A percentile compares a stretch with the other conserved stretches of the same genome.
Evolutionary conservation across 1,140 invertebrate genomes (phyloP).

Genomic region (Drosophila ohnishii): DNA sequence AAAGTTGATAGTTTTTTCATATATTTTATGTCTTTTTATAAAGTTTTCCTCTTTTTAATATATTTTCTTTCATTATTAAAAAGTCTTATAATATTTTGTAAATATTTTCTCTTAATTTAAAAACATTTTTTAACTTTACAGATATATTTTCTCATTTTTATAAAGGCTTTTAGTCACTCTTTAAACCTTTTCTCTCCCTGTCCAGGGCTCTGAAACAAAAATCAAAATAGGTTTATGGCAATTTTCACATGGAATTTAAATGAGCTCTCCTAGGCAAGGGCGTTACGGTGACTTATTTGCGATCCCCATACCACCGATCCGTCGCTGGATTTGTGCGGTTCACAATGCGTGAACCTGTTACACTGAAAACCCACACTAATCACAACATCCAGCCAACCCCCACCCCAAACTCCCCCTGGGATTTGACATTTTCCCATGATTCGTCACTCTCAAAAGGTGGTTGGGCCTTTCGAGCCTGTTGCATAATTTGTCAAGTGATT

Average conservation of each 20-base stretch:
- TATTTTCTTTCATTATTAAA: background rate
- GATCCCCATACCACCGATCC: background rate
- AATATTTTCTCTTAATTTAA: background rate
- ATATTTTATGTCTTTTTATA: too few species aligned
- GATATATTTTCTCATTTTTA: background rate
- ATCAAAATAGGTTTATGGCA: slow-evolving; percentile 42
- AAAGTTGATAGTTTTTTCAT: too few species aligned
- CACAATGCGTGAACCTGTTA: slow-evolving; percentile 62
- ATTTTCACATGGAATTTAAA: slow-evolving; percentile 69
- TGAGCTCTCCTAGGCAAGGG: slow-evolving; percentile 43
- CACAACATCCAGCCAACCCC: background rate
- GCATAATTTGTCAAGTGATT: slow-evolving; percentile 66
- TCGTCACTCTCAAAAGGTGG: slow-evolving; percentile 34
- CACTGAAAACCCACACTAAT: slow-evolving; percentile 16
- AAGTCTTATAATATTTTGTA: background rate
- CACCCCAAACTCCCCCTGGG: background rate
- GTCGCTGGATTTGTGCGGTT: slow-evolving; percentile 43
- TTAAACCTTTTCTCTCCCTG: background rate
- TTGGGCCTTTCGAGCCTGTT: slow-evolving; percentile 49
- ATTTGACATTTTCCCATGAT: slow-evolving; percentile 70
- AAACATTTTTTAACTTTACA: too few species aligned
- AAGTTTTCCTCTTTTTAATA: too few species aligned
- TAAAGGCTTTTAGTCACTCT: background rate
- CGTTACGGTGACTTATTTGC: slow-evolving; percentile 66
- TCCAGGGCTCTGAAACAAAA: slow-evolving; percentile 6